Conservation (phyloP, 2,797 vertebrate species). For the Microtus californicus region DNA sequence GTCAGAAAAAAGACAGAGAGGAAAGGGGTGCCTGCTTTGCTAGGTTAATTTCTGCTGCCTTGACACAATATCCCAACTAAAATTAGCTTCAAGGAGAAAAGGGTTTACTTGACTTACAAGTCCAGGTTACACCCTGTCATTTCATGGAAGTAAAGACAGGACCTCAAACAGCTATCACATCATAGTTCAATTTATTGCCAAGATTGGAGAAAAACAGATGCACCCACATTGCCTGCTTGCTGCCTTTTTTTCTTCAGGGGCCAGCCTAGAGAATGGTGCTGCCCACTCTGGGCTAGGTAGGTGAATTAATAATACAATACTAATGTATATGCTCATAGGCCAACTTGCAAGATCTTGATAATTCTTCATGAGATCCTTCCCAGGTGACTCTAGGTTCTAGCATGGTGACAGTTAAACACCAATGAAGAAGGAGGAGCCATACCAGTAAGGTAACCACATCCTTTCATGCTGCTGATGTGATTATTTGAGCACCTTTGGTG, state of each 20-base stretch:
- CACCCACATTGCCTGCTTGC: neutral
- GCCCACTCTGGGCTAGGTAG: neutral
- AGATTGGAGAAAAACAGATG: neutral
- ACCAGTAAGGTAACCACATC: neutral
- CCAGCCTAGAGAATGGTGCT: neutral
- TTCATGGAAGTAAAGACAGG: neutral
- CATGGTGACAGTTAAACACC: neutral
- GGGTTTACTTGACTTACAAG: neutral
- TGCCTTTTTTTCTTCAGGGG: neutral
- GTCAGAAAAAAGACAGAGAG: neutral
- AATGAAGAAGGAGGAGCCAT: neutral
- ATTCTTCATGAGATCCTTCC: neutral
- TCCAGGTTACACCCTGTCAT: neutral
- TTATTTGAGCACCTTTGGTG: neutral
- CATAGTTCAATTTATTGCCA: neutral
- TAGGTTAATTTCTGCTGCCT: neutral
- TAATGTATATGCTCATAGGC: neutral
- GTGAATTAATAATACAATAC: neutral
- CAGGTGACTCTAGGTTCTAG: neutral
- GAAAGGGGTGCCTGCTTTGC: neutral
- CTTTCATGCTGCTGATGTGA: neutral
- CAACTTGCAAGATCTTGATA: neutral
- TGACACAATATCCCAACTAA: neutral
- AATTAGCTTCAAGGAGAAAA: neutral
- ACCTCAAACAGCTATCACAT: neutral